phyloP scores from a whole-genome alignment of 2,888 invertebrate genomes.

The Taphrorychus bicolor region DNA sequence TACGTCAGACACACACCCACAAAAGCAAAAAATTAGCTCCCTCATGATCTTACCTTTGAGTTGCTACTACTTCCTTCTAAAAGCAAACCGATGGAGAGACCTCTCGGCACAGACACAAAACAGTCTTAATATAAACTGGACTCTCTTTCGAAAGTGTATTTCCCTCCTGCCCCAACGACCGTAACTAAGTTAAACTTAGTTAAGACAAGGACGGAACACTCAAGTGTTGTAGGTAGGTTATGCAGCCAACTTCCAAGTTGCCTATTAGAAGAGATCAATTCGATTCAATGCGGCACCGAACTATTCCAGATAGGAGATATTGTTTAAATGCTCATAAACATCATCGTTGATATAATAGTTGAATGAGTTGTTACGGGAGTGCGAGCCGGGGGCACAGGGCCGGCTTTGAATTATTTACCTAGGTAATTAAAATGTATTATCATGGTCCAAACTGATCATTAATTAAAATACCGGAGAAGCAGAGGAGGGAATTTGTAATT shows the following conservation, averaged over 20 bases:
- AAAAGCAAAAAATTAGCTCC: background rate
- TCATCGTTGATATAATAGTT: background rate
- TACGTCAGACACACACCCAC: background rate
- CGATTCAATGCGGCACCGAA: constrained; percentile 22
- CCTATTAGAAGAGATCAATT: constrained; percentile 28
- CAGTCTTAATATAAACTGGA: constrained; percentile 3
- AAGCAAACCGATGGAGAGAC: background rate
- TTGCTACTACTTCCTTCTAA: constrained; percentile 1
- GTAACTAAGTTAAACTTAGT: constrained; percentile 28
- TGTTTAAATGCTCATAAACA: constrained; percentile 30
- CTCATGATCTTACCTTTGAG: background rate
- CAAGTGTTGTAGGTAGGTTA: background rate
- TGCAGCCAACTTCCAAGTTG: constrained; percentile 27
- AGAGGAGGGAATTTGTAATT: too few relatives aligned
- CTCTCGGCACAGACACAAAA: constrained; percentile 2
- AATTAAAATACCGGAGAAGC: too few relatives aligned
- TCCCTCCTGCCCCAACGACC: background rate
- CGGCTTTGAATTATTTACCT: background rate
- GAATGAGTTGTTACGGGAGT: background rate
- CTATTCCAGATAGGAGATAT: constrained; percentile 11
- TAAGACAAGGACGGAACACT: constrained; percentile 18
- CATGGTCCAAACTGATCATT: too few relatives aligned
- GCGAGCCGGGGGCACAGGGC: background rate
- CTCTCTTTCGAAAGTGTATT: constrained; percentile 14
- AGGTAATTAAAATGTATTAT: too few relatives aligned